Evolutionary conservation across 2,113 vertebrate species (phyloP).

Genomic region (Gymnogyps californianus): DNA sequence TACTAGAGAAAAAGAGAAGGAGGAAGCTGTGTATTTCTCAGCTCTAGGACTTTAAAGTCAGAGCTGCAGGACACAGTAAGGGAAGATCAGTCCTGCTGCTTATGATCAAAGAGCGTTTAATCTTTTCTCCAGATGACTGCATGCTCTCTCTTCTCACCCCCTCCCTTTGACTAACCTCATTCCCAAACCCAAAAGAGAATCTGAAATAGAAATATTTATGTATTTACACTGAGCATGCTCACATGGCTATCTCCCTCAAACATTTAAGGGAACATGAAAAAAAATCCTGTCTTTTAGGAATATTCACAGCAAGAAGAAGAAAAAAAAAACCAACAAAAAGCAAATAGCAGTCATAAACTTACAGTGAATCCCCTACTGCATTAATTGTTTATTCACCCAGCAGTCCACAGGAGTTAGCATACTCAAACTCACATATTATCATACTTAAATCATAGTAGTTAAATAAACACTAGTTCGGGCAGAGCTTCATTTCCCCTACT

Average conservation of each 20-base stretch:
- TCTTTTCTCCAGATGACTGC: conserved; percentile 36
- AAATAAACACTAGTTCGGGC: neutral
- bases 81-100: conserved; percentile 12
- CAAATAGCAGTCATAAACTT: neutral
- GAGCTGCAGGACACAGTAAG: neutral
- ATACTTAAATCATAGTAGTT: neutral
- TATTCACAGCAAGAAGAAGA: neutral
- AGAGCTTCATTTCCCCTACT: neutral
- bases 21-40: neutral
- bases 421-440: neutral
- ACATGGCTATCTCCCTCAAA: neutral
- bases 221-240: neutral
- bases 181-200: conserved; percentile 33
- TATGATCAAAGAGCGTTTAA: conserved; percentile 42
- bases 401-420: neutral
- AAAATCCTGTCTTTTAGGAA: neutral
- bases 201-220: conserved; percentile 30
- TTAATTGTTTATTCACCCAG: neutral
- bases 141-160: neutral
- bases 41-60: neutral
- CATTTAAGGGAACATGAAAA: neutral
- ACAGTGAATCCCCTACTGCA: neutral
- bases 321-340: neutral
- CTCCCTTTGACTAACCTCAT: conserved; percentile 11
- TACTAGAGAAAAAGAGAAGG: neutral